Evolutionary conservation across 2,113 vertebrate genomes (phyloP).

Genomic region (Centrocercus urophasianus): DNA sequence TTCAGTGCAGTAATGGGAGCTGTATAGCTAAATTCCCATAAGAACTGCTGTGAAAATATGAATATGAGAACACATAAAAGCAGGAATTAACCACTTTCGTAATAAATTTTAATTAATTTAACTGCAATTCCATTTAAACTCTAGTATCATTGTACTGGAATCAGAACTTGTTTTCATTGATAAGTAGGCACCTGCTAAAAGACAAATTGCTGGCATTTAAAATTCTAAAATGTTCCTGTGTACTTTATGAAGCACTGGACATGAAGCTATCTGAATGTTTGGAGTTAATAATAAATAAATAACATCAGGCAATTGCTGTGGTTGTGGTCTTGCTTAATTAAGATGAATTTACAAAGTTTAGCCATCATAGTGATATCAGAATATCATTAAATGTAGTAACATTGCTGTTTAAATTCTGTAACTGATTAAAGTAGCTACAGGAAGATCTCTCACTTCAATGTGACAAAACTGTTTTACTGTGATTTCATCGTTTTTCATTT

Average conservation of each 20-base stretch:
- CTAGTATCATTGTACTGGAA: background rate
- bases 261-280: background rate
- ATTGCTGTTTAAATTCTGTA: background rate
- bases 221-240: background rate
- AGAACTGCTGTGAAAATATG: background rate
- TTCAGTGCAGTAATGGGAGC: slow-evolving; percentile 11
- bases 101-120: slow-evolving; percentile 20
- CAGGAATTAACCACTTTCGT: background rate
- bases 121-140: background rate
- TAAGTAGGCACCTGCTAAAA: background rate
- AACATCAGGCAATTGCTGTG: background rate
- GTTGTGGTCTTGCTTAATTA: background rate
- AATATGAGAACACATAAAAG: background rate
- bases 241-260: background rate
- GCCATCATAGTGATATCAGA: background rate
- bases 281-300: background rate
- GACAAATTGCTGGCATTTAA: background rate
- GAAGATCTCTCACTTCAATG: background rate
- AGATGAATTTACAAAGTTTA: background rate
- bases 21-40: background rate
- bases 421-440: background rate
- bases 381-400: background rate
- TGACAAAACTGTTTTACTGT: background rate
- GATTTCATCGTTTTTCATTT: background rate
- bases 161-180: background rate